Percentiles rank a stretch among this genome's conserved stretches.
These are phyloP conservation scores for Hydropsyche betteni DNA, from an alignment of 2,888 invertebrate genomes.

Conservation along the genomic window DNA sequence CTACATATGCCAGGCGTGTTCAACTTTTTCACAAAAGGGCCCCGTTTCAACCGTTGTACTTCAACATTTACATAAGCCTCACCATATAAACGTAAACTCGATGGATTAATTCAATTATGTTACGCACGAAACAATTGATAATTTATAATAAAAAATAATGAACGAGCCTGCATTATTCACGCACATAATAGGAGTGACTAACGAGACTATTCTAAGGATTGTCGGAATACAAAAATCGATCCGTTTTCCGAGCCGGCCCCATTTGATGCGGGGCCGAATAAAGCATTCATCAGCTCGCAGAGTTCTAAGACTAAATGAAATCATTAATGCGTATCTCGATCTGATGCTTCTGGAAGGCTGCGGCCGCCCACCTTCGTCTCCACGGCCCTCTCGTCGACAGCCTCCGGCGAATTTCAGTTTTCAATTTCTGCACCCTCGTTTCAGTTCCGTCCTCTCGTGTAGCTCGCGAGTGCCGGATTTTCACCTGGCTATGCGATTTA, in stretches of 20 bases:
- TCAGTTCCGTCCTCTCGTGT: conserved; percentile 1
- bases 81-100: too few species aligned
- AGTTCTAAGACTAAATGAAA: conserved; percentile 41
- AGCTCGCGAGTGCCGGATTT: neutral
- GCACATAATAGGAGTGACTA: conserved; percentile 5
- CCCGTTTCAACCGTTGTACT: too few species aligned
- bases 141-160: too few species aligned
- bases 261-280: conserved; percentile 22
- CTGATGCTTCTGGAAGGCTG: conserved; percentile 15
- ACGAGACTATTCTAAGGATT: conserved; percentile 6
- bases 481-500: conserved; percentile 20
- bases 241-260: conserved; percentile 24
- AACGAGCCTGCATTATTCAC: too few species aligned
- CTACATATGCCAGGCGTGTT: too few species aligned
- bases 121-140: too few species aligned
- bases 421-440: conserved; percentile 33
- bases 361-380: neutral
- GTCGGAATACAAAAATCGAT: conserved; percentile 17
- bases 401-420: conserved; percentile 29
- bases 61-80: too few species aligned
- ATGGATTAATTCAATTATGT: too few species aligned
- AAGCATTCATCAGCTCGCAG: conserved; percentile 37
- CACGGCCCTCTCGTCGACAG: neutral
- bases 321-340: conserved; percentile 42
- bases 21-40: too few species aligned